Base-by-base conservation (phyloP, 1,140 invertebrate species). In the Rhopalosiphum maidis region DNA sequence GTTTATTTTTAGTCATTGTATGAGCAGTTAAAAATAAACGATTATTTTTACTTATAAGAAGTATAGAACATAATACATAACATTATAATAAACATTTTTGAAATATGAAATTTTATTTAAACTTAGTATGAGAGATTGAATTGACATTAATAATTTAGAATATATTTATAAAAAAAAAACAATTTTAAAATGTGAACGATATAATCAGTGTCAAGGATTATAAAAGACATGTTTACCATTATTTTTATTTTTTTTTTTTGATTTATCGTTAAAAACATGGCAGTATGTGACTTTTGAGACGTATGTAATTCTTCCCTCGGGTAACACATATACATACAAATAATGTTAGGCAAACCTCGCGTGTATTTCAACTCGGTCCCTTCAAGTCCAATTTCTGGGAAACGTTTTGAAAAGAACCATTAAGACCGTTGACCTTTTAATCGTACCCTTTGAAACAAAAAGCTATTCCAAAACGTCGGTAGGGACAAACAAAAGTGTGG, bases 391-490 rank as follows among this genome's bases (percentile, higher is more conserved):
- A 60, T 77, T 60, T 91, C 90, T 55, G 88, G 90, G 43, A 91
- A 91, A 91, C 60, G 55, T 68, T 91, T 91, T 18, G 54, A 77
- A 91, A 91, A 91, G 90, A 91, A 68, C 90, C 41, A 91, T 91
- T 91, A 91, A 77, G 60, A 60, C 90, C 60, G 60, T 91, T 77
- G 90, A 91, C 90, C 90, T 91, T 91, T 91, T 91, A 91, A 91
- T 91, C 55, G 90, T 91, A 87, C 90, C 60, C 90, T 41, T 91
- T 68, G 41, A 55, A 60, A 91, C 54, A 91, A 91, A 91, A 91
- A 77, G 55, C 90, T 21, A 91, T 91, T 77, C 54, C 55, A 30
- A 54, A 60, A 91, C 55, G n/a, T 11, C 60, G 23, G 23, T 77
- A 30, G 89, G 55, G 89, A 90, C 89, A 54, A 54, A 91, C 60